These are phyloP conservation scores for Phyllostomus discolor DNA, from an alignment of 2,113 vertebrate species.

Conservation along the genomic window DNA sequence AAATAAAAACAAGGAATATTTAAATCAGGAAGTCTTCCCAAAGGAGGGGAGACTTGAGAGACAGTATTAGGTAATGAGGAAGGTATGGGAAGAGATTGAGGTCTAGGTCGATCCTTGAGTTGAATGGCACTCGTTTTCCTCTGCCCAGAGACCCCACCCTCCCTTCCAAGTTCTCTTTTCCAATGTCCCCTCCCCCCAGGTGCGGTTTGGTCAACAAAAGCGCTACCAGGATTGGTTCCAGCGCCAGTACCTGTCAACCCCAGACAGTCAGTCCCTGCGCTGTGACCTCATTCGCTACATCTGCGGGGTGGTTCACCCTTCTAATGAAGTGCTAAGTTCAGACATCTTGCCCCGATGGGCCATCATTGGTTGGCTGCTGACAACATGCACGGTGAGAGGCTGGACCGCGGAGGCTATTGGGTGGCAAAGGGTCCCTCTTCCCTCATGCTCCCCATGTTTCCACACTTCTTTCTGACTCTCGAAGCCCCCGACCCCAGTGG, in stretches of 20 bases:
- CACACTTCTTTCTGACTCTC: background rate
- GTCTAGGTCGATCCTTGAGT: background rate
- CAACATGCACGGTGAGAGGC: conserved; percentile 92
- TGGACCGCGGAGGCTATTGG: rapidly evolving
- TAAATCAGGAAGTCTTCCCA: background rate
- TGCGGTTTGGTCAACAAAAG: conserved; percentile 97
- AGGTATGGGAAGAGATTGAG: background rate
- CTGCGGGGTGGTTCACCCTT: conserved; percentile 96
- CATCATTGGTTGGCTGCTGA: conserved; percentile 98
- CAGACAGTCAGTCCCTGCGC: conserved; percentile 95
- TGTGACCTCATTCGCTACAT: conserved; percentile 98
- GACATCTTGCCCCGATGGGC: conserved; percentile 98
- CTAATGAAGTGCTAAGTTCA: conserved; percentile 97
- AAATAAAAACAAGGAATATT: background rate
- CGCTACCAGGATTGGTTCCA: conserved; percentile 99
- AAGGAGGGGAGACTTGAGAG: background rate
- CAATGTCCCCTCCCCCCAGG: conserved; percentile 75
- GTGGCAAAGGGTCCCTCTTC: too few relatives aligned
- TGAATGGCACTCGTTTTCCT: background rate
- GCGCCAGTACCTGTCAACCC: conserved; percentile 94
- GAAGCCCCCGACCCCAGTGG: background rate
- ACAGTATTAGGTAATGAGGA: background rate
- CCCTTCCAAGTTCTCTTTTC: background rate
- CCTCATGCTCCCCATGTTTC: background rate
- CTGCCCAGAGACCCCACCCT: background rate